phyloP scores from a whole-genome alignment of 2,797 vertebrate species.

The Chaunax sp. region DNA sequence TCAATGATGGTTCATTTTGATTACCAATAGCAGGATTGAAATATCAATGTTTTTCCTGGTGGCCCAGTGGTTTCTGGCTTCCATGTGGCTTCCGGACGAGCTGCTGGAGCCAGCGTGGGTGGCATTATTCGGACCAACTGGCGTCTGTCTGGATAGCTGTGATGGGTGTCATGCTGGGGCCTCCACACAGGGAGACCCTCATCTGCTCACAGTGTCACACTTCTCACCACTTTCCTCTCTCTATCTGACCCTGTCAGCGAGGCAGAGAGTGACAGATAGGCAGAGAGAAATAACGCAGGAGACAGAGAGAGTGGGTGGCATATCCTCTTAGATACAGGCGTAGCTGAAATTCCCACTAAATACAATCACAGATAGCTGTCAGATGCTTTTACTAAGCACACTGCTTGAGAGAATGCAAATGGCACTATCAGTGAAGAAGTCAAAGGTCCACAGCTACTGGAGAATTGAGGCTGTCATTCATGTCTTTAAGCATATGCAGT shows the following conservation, averaged over 20 bases:
- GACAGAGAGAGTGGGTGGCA: conserved; percentile 62
- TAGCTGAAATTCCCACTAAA: conserved; percentile 66
- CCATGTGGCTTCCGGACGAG: conserved; percentile 43
- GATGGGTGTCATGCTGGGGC: conserved; percentile 73
- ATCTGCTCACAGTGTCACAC: conserved; percentile 77
- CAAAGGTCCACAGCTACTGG: conserved; percentile 70
- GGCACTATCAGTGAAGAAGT: conserved; percentile 71
- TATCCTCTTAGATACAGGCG: conserved; percentile 70
- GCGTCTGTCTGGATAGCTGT: conserved; percentile 64
- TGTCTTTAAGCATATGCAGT: conserved; percentile 55
- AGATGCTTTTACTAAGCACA: conserved; percentile 70
- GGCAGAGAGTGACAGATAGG: conserved; percentile 63
- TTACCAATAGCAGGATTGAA: conserved; percentile 44
- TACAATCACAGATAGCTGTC: conserved; percentile 79
- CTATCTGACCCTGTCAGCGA: conserved; percentile 79
- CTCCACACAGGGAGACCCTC: conserved; percentile 74
- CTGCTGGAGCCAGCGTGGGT: conserved; percentile 49
- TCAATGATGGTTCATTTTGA: conserved; percentile 40
- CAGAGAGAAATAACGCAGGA: conserved; percentile 37
- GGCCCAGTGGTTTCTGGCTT: conserved; percentile 42
- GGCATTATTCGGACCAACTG: conserved; percentile 71
- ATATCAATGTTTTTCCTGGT: conserved; percentile 41
- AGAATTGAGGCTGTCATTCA: conserved; percentile 71
- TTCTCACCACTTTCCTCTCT: conserved; percentile 76
- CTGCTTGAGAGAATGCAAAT: conserved; percentile 72